phyloP scores from a whole-genome alignment of 2,113 vertebrate species.

The Rhea americana region DNA sequence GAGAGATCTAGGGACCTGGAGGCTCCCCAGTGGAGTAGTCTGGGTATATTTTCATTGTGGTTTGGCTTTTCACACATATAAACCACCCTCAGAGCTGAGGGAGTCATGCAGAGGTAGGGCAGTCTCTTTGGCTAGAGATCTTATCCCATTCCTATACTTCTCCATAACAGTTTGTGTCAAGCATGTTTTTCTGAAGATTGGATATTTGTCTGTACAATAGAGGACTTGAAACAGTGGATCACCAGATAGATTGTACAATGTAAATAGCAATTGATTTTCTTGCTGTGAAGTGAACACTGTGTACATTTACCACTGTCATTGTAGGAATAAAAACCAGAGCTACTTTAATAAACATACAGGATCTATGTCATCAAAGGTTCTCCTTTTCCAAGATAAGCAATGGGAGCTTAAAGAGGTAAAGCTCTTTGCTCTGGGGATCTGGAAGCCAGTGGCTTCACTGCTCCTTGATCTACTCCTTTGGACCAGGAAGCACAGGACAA shows the following conservation, averaged over 20 bases:
- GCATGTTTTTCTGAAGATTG: neutral
- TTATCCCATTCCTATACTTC: neutral
- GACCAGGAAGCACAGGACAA: neutral
- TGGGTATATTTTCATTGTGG: neutral
- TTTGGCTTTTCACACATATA: neutral
- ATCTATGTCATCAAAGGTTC: neutral
- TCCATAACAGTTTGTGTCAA: neutral
- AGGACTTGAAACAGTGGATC: neutral
- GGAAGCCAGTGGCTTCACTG: neutral
- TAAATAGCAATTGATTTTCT: neutral
- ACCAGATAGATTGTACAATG: neutral
- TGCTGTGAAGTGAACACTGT: neutral
- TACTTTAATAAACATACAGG: neutral
- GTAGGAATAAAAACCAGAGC: neutral
- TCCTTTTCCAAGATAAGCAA: neutral
- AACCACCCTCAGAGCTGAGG: neutral
- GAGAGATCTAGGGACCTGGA: neutral
- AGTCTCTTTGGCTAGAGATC: neutral
- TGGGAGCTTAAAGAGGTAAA: neutral
- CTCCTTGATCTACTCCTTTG: neutral
- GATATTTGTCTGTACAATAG: neutral
- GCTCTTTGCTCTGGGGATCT: neutral
- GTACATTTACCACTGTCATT: accelerated
- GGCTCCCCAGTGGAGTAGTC: neutral
- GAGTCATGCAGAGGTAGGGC: neutral